Evolutionary conservation across 2,888 invertebrate species (phyloP), one percentile per base, ranked within the genome.

Genomic region (Synergus itoensis): DNA sequence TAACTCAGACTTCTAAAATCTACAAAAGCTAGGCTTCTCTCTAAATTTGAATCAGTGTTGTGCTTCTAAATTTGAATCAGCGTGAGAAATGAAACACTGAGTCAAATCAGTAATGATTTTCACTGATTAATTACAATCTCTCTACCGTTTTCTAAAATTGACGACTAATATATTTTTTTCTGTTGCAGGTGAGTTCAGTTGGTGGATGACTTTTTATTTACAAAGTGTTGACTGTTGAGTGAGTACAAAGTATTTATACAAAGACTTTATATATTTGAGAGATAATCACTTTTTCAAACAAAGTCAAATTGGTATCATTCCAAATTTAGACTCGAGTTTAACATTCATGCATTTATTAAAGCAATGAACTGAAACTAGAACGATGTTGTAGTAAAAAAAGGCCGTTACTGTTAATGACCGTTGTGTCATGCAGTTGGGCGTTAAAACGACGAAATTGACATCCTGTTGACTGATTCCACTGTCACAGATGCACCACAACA

Each of bases 381-480:
- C 40, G 36, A 57, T 53, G 12, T 36, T 36, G n/a, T 11, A 36
- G 36, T 36, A n/a, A 53, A 73, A 73, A 73, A 48, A 53, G n/a
- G 43, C 67, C 12, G 43, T 45, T 67, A 67, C 53, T 36, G 28
- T 73, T 53, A 73, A 73, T 48, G 48, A 73, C 40, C 73, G 36
- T 36, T 53, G 53, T 73, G 53, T 73, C 40, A 40, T 28, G 28
- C 69, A 62, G 12, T 48, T 73, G 73, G 53, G 53, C 53, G 48
- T 73, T 73, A 40, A 73, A 73, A 73, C n/a, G 40, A 53, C 36
- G 11, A 73, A 73, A 36, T 48, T 40, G n/a, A 53, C 73, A n/a
- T 53, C 36, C 53, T 73, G 73, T 73, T 73, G 73, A 73, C 73
- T 73, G 73, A 73, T 62, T 62, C 62, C 62, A 62, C 73, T 73